Percentiles rank a stretch among this genome's conserved stretches.
phyloP scores from a whole-genome alignment of 30 jellyfish, hydroid and myxozoan genomes.

The Mastigias papua region DNA sequence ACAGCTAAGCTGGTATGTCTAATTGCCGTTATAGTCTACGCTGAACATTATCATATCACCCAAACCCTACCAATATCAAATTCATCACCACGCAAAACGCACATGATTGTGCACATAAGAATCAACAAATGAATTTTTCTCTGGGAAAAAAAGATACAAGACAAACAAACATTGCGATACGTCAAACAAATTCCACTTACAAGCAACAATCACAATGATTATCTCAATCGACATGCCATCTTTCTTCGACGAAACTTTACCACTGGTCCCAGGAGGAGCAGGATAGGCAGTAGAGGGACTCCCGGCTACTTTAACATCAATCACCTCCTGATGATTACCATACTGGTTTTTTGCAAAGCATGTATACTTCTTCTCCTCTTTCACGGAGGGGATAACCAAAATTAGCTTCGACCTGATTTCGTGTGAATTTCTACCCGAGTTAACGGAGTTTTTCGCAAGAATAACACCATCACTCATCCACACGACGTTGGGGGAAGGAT shows the following conservation, averaged over 20 bases:
- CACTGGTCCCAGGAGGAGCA: background rate
- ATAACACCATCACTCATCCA: conserved; percentile 55
- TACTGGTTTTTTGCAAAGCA: conserved; percentile 39
- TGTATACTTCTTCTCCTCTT: conserved; percentile 19
- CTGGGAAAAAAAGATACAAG: too few species aligned
- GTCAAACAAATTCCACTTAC: background rate
- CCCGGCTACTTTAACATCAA: background rate
- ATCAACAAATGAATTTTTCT: too few species aligned
- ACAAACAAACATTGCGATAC: background rate
- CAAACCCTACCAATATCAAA: too few species aligned
- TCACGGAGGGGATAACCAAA: conserved; percentile 23
- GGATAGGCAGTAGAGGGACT: background rate
- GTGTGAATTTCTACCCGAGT: background rate
- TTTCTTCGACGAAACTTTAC: background rate
- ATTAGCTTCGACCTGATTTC: conserved; percentile 9
- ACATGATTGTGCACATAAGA: too few species aligned
- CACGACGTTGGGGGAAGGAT: conserved; percentile 48
- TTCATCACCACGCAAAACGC: too few species aligned
- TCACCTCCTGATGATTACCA: conserved; percentile 39
- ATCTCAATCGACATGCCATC: background rate
- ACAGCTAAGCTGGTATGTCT: too few species aligned
- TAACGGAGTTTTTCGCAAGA: conserved; percentile 27
- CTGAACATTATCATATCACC: too few species aligned
- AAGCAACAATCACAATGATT: background rate
- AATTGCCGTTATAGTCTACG: too few species aligned